Conservation (phyloP, 2,888 invertebrate genomes). For the Brachypterus glaber region DNA sequence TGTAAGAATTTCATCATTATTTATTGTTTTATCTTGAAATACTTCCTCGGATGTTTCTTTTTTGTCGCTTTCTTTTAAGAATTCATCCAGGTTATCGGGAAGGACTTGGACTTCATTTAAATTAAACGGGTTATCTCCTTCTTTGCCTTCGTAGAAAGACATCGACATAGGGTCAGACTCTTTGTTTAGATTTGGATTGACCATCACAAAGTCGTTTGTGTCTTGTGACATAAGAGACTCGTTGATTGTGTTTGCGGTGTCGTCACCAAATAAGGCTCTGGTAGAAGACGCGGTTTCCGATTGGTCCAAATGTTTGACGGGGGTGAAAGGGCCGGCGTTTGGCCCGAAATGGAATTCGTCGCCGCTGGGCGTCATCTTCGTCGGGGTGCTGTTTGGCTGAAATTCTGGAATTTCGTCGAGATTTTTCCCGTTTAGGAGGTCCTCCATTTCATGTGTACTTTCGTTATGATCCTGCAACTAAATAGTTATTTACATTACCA, state of each 20-base stretch:
- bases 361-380: constrained; percentile 20
- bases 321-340: constrained; percentile 45
- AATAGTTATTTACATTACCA: no score
- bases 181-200: constrained; percentile 32
- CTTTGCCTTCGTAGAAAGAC: constrained; percentile 55
- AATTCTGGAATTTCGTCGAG: constrained; percentile 38
- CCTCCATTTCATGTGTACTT: constrained; percentile 36
- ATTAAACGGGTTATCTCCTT: constrained; percentile 46
- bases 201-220: constrained; percentile 11
- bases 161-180: constrained; percentile 56
- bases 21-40: constrained; percentile 13
- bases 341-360: constrained; percentile 55
- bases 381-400: constrained; percentile 30
- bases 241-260: constrained; percentile 35
- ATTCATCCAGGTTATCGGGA: constrained; percentile 44
- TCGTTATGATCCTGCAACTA: constrained; percentile 28
- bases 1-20: constrained; percentile 28
- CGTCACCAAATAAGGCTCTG: constrained; percentile 45
- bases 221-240: constrained; percentile 17
- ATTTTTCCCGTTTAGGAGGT: constrained; percentile 39
- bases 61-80: constrained; percentile 23
- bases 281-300: constrained; percentile 44
- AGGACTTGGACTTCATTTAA: constrained; percentile 50
- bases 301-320: constrained; percentile 37
- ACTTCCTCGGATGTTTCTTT: constrained; percentile 11